Evolutionary conservation across 2,113 vertebrate genomes (phyloP), one percentile per base, ranked within the genome.

Genomic region (Ctenodactylus gundi): DNA sequence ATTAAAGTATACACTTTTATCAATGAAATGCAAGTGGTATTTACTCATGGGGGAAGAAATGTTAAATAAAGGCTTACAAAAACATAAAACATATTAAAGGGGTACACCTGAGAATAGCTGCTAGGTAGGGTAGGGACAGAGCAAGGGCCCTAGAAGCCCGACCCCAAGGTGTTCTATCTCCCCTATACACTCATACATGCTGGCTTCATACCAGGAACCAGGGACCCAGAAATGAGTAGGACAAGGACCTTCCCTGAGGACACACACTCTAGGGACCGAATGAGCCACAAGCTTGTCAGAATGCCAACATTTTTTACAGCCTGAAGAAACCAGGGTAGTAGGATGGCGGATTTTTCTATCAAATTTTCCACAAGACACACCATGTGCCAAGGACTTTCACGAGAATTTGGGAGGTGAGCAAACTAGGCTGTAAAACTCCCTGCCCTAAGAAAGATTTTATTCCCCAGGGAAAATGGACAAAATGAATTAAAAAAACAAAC

Each of bases 171-270:
- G 60, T 62, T 53, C n/a, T n/a, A n/a, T n/a, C n/a, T 14, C 77
- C 51, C 65, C 25, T 9, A 36, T n/a, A 31, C 7, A 12, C 41
- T 21, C 0, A 3, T 1, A 9, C 2, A 6, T 0, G 4, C 44
- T 11, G 7, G 55, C 70, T 46, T 75, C n/a, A 25, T 2, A n/a
- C 68, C 65, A 20, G 82, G 62, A 3, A 6, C 80, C 11, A 1
- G 31, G 68, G 11, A n/a, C 1, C 29, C 5, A 1, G 70, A 49
- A 36, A 27, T 34, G 34, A 64, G 39, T 10, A 4, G 41, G 39
- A 65, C 15, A 31, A 39, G 46, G 46, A 34, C n/a, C 65, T 25
- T 44, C 5, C 77, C 55, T 3, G n/a, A 70, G 57, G 44, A 53
- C 20, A 9, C 4, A n/a, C 25, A 8, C 0, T 25, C 41, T 23